A percentile compares a stretch with the other conserved stretches of the same genome.
Evolutionary conservation across 2,888 invertebrate species (phyloP).

Genomic region (Drymonia ruficornis): DNA sequence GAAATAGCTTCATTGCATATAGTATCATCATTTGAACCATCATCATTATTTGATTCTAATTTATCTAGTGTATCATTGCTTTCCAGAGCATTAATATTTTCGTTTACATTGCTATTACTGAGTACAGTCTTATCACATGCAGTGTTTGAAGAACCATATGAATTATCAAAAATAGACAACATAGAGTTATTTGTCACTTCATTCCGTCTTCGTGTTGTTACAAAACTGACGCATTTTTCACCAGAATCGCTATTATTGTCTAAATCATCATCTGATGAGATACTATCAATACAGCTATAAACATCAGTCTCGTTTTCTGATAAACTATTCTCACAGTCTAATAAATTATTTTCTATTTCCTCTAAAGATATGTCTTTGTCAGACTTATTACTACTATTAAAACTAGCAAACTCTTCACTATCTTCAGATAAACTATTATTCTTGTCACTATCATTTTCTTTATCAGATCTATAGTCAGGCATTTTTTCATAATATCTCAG

Average conservation of each 20-base stretch:
- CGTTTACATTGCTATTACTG: conserved; percentile 31
- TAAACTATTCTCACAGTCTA: conserved; percentile 24
- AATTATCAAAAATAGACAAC: conserved; percentile 55
- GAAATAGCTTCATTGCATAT: conserved; percentile 5
- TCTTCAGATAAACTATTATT: conserved; percentile 29
- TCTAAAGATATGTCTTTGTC: conserved; percentile 21
- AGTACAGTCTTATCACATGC: conserved; percentile 62
- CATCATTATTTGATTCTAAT: conserved; percentile 9
- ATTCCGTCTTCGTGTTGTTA: conserved; percentile 71
- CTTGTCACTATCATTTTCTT: not conserved
- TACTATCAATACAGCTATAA: conserved; percentile 28
- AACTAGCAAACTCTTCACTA: conserved; percentile 24
- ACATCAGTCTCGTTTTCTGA: conserved; percentile 31
- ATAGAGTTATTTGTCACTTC: conserved; percentile 56
- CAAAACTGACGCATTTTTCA: conserved; percentile 63
- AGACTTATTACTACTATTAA: conserved; percentile 21
- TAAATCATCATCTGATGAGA: conserved; percentile 27
- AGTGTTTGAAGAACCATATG: conserved; percentile 50
- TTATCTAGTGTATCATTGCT: conserved; percentile 15
- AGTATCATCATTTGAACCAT: conserved; percentile 4
- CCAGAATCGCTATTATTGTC: conserved; percentile 24
- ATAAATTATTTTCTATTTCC: conserved; percentile 21
- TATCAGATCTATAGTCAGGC: conserved; percentile 20
- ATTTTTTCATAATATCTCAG: conserved; percentile 54
- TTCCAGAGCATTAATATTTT: conserved; percentile 12